Evolutionary conservation across 2,113 vertebrate species (phyloP).

Genomic region (Plestiodon gilberti): DNA sequence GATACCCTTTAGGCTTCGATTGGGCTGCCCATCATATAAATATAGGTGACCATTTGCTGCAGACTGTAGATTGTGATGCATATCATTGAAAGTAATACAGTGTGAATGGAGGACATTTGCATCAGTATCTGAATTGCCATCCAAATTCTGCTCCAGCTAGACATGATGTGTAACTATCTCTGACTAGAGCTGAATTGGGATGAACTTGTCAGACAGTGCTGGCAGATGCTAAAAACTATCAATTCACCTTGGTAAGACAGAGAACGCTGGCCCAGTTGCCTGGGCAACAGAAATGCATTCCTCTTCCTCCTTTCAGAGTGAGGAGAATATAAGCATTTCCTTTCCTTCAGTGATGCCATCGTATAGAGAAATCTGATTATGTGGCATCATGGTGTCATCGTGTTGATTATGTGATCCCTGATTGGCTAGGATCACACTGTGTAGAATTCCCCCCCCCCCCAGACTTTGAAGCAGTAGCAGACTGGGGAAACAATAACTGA

Average conservation of each 20-base stretch:
- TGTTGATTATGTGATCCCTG: not conserved
- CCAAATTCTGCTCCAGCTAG: not conserved
- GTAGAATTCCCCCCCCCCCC: not conserved
- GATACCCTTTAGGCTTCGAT: no score
- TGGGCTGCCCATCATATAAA: no score
- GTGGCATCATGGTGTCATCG: not conserved
- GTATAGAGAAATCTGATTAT: not conserved
- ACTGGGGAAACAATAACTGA: not conserved
- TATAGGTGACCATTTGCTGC: not conserved
- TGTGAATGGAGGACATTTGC: not conserved
- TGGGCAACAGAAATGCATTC: not conserved
- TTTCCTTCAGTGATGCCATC: no score
- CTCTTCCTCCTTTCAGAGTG: not conserved
- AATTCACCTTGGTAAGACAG: no score
- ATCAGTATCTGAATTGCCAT: not conserved
- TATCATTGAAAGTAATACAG: not conserved
- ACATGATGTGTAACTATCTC: not conserved
- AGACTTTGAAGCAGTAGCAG: no score
- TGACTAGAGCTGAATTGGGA: not conserved
- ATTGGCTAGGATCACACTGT: not conserved
- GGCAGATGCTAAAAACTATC: not conserved
- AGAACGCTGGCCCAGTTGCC: not conserved
- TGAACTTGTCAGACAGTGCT: not conserved
- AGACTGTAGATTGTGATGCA: not conserved
- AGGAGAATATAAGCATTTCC: not conserved